Evolutionary conservation across 2,797 vertebrate genomes (phyloP).

Genomic region (Gobionotothen gibberifrons): DNA sequence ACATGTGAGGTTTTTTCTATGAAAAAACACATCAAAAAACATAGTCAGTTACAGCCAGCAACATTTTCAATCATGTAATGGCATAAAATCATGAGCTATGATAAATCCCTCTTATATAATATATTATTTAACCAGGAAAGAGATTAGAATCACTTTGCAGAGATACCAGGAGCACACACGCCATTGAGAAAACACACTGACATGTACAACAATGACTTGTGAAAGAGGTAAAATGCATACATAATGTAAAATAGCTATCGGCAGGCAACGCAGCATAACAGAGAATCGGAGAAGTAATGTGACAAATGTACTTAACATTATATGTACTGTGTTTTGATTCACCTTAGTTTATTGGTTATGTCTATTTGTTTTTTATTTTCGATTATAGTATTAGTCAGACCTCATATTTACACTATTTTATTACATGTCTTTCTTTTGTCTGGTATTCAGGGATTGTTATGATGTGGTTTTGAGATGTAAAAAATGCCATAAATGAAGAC

Average conservation of each 20-base stretch:
- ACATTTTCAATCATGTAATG: conserved; percentile 15
- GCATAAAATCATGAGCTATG: conserved; percentile 26
- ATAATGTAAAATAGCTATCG: not conserved
- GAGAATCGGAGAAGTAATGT: not conserved
- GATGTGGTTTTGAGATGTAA: no score
- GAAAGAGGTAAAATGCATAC: not conserved
- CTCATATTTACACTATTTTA: not conserved
- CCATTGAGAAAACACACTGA: not conserved
- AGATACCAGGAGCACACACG: conserved; percentile 33
- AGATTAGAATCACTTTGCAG: conserved; percentile 53
- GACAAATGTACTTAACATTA: not conserved
- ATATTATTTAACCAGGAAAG: conserved; percentile 54
- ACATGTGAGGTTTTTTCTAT: conserved; percentile 5
- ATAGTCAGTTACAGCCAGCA: not conserved
- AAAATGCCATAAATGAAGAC: not conserved
- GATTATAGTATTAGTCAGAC: not conserved
- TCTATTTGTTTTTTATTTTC: not conserved
- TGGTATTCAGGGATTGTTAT: not conserved
- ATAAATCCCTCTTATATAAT: conserved; percentile 66
- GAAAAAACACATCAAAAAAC: not conserved
- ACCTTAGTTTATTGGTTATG: not conserved
- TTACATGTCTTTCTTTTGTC: not conserved
- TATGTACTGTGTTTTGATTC: not conserved
- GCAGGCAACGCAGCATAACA: not conserved
- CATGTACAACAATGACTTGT: not conserved